Evolutionary conservation across 2,888 invertebrate genomes (phyloP).

Genomic region (Melanargia galathea): DNA sequence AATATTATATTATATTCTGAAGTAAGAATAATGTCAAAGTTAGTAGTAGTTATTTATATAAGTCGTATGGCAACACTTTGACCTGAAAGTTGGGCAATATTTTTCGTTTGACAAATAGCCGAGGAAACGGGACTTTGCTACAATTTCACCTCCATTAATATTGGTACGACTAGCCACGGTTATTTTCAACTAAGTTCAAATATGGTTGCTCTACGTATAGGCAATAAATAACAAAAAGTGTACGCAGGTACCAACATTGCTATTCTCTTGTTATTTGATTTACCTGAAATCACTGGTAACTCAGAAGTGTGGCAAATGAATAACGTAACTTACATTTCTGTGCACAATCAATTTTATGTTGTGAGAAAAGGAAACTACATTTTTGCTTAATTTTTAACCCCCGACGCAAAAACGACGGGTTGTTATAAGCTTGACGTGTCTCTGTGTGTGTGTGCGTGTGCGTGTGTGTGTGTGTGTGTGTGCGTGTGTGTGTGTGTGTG

Average conservation of each 20-base stretch:
- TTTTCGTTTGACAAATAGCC: conserved; percentile 80
- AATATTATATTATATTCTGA: background rate
- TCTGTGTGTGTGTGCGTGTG: no score
- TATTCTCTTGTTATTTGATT: no score
- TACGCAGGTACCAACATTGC: no score
- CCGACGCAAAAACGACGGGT: no score
- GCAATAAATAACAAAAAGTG: no score
- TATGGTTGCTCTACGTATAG: background rate
- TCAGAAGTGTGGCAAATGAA: background rate
- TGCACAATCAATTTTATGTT: conserved; percentile 2
- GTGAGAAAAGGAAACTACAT: conserved; percentile 3
- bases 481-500: no score
- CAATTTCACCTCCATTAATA: conserved; percentile 74
- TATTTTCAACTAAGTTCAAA: background rate
- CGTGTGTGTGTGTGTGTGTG: no score
- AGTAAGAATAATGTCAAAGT: background rate
- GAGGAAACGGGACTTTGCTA: conserved; percentile 74
- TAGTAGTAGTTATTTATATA: conserved; percentile 65
- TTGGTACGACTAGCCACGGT: background rate
- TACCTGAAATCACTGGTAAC: no score
- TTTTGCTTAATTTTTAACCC: conserved; percentile 4
- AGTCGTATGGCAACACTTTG: conserved; percentile 70
- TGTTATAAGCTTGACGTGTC: no score
- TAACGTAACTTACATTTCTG: background rate
- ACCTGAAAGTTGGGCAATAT: conserved; percentile 74